These are phyloP conservation scores for Micronycteris hirsuta DNA, from an alignment of 2,113 vertebrate genomes.

Conservation along the genomic window DNA sequence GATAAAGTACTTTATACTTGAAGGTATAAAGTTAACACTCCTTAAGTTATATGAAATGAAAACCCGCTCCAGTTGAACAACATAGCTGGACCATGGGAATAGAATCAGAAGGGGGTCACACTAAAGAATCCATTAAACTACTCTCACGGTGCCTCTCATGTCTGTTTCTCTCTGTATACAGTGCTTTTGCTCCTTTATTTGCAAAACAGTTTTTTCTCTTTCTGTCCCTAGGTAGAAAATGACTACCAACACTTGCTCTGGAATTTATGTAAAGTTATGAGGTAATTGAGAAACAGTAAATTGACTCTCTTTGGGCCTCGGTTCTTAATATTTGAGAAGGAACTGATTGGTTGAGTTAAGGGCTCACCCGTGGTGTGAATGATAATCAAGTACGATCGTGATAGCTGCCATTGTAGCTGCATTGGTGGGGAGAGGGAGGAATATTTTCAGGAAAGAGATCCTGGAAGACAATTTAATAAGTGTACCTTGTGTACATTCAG, in stretches of 20 bases:
- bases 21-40: conserved; percentile 24
- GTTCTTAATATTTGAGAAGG: background rate
- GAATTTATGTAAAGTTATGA: background rate
- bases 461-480: background rate
- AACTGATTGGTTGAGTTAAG: background rate
- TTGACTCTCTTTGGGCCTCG: background rate
- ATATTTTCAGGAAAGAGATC: background rate
- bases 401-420: background rate
- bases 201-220: background rate
- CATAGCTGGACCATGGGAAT: background rate
- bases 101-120: background rate
- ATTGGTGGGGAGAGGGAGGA: background rate
- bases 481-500: too few relatives aligned
- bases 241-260: background rate
- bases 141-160: background rate
- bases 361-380: background rate
- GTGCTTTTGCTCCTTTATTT: background rate
- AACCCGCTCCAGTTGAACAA: background rate
- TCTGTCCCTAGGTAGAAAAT: background rate
- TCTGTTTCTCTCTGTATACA: background rate
- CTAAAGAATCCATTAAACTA: background rate
- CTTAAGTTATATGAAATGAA: background rate
- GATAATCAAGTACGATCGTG: background rate
- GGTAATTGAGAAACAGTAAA: background rate
- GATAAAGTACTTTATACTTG: conserved; percentile 13